These are phyloP conservation scores for Vicugna pacos DNA, from an alignment of 2,113 vertebrate genomes.

Conservation along the genomic window DNA sequence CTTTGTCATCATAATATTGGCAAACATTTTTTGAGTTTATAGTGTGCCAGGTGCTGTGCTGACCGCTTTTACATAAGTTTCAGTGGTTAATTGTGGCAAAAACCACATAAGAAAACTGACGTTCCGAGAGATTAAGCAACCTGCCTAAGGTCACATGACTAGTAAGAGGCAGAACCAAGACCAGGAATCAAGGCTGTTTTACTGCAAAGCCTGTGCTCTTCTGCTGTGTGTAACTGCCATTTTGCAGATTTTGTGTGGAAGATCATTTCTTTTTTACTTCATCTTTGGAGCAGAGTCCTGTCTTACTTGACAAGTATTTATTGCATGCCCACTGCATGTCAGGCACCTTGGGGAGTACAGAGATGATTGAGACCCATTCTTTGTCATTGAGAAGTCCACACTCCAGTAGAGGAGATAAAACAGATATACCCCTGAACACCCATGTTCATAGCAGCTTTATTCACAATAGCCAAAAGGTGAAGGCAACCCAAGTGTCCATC, in stretches of 20 bases:
- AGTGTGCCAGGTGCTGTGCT: background rate
- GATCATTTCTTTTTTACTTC: background rate
- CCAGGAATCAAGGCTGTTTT: constrained; percentile 29
- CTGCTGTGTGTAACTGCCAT: background rate
- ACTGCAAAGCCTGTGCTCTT: background rate
- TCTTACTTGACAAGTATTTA: constrained; percentile 34
- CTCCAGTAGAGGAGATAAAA: background rate
- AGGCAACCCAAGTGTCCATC: background rate
- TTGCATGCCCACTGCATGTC: background rate
- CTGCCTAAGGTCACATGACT: background rate
- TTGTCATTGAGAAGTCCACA: constrained; percentile 5
- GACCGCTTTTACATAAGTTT: constrained; percentile 56
- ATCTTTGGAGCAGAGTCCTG: background rate
- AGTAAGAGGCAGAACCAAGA: constrained; percentile 10
- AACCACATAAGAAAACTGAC: constrained; percentile 22
- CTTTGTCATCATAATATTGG: constrained; percentile 25
- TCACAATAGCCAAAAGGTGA: background rate
- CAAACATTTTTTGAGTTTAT: constrained; percentile 6
- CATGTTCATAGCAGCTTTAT: background rate
- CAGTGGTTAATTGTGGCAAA: constrained; percentile 42
- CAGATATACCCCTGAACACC: background rate
- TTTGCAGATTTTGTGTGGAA: constrained; percentile 35
- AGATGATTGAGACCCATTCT: constrained; percentile 1
- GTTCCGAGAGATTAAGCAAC: background rate
- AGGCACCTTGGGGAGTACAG: background rate